Conservation (phyloP, 2,797 vertebrate genomes). For the Cynopterus sphinx region DNA sequence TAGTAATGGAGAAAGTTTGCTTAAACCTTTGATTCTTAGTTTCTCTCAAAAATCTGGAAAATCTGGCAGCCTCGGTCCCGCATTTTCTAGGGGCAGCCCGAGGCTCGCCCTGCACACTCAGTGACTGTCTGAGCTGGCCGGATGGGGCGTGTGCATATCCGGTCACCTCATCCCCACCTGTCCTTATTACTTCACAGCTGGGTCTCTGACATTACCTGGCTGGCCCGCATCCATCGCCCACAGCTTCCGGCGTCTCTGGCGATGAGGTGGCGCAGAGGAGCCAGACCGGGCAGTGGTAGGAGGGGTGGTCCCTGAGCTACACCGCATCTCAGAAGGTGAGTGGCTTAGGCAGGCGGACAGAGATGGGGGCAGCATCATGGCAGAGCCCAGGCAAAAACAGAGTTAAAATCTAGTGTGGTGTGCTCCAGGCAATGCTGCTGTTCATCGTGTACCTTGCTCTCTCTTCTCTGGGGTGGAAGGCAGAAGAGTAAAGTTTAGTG, state of each 20-base stretch:
- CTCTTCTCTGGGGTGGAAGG: neutral
- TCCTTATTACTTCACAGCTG: neutral
- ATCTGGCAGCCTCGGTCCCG: rapidly evolving
- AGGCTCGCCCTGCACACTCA: rapidly evolving
- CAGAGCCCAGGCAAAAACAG: neutral
- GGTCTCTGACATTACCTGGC: neutral
- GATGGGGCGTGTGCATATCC: rapidly evolving
- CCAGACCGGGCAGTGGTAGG: neutral
- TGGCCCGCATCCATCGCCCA: neutral
- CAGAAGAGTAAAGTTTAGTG: neutral
- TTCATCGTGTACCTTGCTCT: rapidly evolving
- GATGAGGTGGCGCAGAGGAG: neutral
- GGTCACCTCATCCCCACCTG: neutral
- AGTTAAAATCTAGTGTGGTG: rapidly evolving
- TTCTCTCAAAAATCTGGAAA: neutral
- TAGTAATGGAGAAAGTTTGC: neutral
- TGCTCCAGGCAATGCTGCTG: rapidly evolving
- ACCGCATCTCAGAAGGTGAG: neutral
- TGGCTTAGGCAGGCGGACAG: neutral
- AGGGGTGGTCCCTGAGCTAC: neutral
- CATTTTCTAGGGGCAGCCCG: rapidly evolving
- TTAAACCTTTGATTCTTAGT: neutral
- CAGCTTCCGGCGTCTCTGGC: neutral
- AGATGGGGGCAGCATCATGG: neutral
- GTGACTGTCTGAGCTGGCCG: neutral